These are phyloP conservation scores for Habroteleia sp. DNA, from an alignment of 2,888 invertebrate species.

Conservation along the genomic window DNA sequence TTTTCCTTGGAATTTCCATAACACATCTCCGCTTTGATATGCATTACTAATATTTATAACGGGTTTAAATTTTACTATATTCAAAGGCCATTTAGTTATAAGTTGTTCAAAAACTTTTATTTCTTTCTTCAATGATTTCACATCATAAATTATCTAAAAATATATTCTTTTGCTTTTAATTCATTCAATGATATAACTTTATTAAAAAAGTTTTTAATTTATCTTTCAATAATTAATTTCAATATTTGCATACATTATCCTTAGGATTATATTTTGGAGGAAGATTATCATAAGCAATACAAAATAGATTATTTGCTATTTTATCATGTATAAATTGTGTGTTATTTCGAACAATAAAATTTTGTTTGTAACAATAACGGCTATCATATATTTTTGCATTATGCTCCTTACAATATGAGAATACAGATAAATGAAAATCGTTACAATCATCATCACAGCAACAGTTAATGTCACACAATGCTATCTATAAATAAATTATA, in stretches of 20 bases:
- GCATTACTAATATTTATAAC: slow-evolving; percentile 67
- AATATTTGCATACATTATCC: slow-evolving; percentile 66
- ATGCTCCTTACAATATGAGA: slow-evolving; percentile 83
- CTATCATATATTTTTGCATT: slow-evolving; percentile 74
- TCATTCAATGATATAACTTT: too few species aligned
- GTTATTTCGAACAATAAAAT: slow-evolving; percentile 83
- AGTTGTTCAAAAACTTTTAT: slow-evolving; percentile 63
- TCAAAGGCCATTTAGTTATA: slow-evolving; percentile 69
- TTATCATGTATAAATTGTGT: slow-evolving; percentile 80
- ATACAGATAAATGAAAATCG: slow-evolving; percentile 83
- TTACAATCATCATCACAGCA: slow-evolving; percentile 91
- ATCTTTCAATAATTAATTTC: too few species aligned
- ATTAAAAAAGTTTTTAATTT: too few species aligned
- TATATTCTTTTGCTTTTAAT: too few species aligned
- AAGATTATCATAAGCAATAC: slow-evolving; percentile 84
- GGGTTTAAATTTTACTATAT: slow-evolving; percentile 44
- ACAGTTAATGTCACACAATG: slow-evolving; percentile 90
- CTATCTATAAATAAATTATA: slow-evolving; percentile 81
- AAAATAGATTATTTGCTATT: slow-evolving; percentile 82
- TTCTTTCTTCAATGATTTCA: slow-evolving; percentile 66
- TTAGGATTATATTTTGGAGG: slow-evolving; percentile 77
- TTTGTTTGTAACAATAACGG: slow-evolving; percentile 83
- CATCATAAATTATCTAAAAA: slow-evolving; percentile 69
- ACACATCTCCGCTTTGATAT: slow-evolving; percentile 70
- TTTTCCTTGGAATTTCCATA: slow-evolving; percentile 70